A percentile compares a stretch with the other conserved stretches of the same genome.
phyloP scores from a whole-genome alignment of 2,797 vertebrate species.

The Cephalopachus bancanus region DNA sequence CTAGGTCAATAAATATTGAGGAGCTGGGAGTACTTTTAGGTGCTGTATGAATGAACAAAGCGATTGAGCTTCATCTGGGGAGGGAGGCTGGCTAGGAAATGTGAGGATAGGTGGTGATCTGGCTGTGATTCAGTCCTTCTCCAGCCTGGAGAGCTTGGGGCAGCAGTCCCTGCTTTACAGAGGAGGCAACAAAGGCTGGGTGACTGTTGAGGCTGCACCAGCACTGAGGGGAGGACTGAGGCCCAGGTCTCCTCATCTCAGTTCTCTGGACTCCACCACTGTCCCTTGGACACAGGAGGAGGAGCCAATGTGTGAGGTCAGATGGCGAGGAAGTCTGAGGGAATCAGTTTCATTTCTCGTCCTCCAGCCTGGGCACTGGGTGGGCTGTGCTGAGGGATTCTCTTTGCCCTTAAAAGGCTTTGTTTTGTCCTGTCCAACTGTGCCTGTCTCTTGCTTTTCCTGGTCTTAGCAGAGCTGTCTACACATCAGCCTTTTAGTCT shows the following conservation, averaged over 20 bases:
- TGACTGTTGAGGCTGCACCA: background rate
- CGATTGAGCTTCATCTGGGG: background rate
- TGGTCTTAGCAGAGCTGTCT: background rate
- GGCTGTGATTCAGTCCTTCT: background rate
- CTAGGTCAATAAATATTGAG: background rate
- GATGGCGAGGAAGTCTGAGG: background rate
- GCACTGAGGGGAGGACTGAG: background rate
- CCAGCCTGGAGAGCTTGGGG: background rate
- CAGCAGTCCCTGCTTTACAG: background rate
- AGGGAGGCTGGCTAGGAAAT: too few species aligned
- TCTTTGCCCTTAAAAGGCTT: constrained; percentile 67
- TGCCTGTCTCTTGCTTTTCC: background rate
- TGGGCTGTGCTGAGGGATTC: background rate
- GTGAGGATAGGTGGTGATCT: background rate
- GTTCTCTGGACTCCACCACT: background rate
- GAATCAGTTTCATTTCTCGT: background rate
- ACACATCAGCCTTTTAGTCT: background rate
- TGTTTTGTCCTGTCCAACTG: background rate
- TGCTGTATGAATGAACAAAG: background rate
- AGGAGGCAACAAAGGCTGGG: background rate
- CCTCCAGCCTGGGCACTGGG: background rate
- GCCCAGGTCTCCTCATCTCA: too few species aligned
- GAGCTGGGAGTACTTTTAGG: background rate
- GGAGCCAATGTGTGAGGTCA: background rate
- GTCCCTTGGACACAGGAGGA: background rate